A percentile compares a stretch with the other conserved stretches of the same genome.
Evolutionary conservation across 2,113 vertebrate species (phyloP).

Genomic region (Pungitius pungitius): DNA sequence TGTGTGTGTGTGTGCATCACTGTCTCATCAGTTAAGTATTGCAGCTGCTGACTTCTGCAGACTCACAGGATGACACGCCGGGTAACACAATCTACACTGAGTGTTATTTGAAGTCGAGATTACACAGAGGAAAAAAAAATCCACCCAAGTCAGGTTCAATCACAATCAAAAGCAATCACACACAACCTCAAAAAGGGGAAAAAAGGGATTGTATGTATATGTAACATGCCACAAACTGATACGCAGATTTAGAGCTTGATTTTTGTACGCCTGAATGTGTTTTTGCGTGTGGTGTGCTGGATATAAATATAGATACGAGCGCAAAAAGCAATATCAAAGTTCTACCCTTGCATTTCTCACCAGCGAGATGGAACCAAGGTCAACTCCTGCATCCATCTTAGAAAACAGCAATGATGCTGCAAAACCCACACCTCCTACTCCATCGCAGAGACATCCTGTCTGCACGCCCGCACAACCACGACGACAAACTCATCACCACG

Average conservation of each 20-base stretch:
- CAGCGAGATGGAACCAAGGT: slow-evolving; percentile 14
- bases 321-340: not conserved
- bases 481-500: slow-evolving; percentile 50
- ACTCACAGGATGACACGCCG: slow-evolving; percentile 12
- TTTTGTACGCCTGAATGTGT: not conserved
- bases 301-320: not conserved
- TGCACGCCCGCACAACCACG: slow-evolving; percentile 33
- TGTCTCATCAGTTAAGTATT: not conserved
- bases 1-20: not conserved
- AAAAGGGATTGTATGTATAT: too few species aligned
- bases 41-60: slow-evolving; percentile 24
- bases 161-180: not conserved
- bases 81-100: not conserved
- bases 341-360: slow-evolving; percentile 31
- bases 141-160: not conserved
- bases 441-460: slow-evolving; percentile 40
- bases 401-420: slow-evolving; percentile 39
- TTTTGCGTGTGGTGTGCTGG: not conserved
- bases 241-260: not conserved
- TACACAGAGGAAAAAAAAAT: not conserved
- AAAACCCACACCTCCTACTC: slow-evolving; percentile 47
- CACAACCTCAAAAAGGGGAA: not conserved
- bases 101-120: not conserved
- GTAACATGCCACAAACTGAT: not conserved
- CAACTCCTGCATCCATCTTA: slow-evolving; percentile 30